Evolutionary conservation across 2,797 vertebrate genomes (phyloP), one percentile per base, ranked within the genome.

Genomic region (Eupleurogrammus muticus): DNA sequence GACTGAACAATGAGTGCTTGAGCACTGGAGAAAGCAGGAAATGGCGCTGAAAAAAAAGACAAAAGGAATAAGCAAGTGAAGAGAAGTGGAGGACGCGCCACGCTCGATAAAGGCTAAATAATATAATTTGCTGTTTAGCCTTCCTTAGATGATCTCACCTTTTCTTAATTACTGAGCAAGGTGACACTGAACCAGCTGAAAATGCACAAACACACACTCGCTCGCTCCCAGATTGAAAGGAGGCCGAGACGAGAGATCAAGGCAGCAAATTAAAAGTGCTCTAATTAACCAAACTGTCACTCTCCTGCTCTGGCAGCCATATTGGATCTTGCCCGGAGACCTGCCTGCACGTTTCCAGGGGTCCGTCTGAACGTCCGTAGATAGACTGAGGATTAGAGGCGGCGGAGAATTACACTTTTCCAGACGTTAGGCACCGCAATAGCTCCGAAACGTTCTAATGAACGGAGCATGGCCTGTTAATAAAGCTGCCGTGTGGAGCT

Each of bases 221-320:
- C 63, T 4, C 17, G 8, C 61, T 36, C 59, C 17, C 62, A 67
- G 77, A 86, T 40, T 89, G 84, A 86, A n/a, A 79, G 50, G 38
- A 69, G 75, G 66, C 81, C 66, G 54, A 78, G 79, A 85, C 49
- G 51, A 71, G 85, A 86, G 85, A 92, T 92, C 83, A 89, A 81
- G 82, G 71, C 81, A 57, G 66, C 84, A 92, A 90, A 91, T 92
- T 80, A 88, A 91, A 90, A 80, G 79, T 58, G 60, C 70, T 79
- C 79, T 92, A 91, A 94, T 93, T 93, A 91, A 79, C 87, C 80
- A 65, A 57, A 84, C 86, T 90, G 92, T 86, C 93, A 86, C 75
- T 92, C 87, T 79, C 50, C 48, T 11, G 54, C 66, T 65, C 70
- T 67, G 80, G 82, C 83, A 75, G 79, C 75, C 80, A 85, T 84